phyloP scores from a whole-genome alignment of 2,113 vertebrate genomes.

The Aleadryas rufinucha region DNA sequence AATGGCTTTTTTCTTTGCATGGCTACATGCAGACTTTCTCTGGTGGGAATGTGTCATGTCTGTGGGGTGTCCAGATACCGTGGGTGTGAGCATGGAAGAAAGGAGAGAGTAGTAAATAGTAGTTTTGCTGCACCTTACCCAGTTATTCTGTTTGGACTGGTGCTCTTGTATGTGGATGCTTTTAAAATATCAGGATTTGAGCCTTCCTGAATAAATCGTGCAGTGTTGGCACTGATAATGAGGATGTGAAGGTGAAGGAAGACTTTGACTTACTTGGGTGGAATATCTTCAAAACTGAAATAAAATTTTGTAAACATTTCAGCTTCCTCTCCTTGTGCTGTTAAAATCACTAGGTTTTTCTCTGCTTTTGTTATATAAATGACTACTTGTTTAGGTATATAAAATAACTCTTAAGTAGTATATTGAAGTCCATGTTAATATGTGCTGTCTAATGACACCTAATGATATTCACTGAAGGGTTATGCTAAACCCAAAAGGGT shows the following conservation, averaged over 20 bases:
- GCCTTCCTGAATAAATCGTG: not conserved
- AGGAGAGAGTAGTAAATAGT: not conserved
- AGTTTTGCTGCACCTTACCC: not conserved
- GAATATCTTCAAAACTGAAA: conserved; percentile 22
- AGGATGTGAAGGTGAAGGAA: not conserved
- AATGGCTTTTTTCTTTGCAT: not conserved
- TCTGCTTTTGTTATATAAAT: conserved; percentile 55
- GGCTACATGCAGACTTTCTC: not conserved
- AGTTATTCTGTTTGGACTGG: not conserved
- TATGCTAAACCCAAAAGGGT: conserved; percentile 81
- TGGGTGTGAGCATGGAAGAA: not conserved
- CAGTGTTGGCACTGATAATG: not conserved
- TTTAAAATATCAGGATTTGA: not conserved
- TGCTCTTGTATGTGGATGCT: not conserved
- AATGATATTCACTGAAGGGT: conserved; percentile 94
- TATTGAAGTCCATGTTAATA: conserved; percentile 91
- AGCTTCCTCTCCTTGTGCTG: not conserved
- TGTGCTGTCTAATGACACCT: conserved; percentile 97
- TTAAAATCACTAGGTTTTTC: conserved; percentile 61
- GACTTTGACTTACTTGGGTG: not conserved
- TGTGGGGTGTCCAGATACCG: not conserved
- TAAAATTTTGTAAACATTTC: conserved; percentile 11
- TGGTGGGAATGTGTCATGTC: not conserved
- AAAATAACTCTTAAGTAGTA: conserved; percentile 77
- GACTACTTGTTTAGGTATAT: conserved; percentile 69